phyloP scores from a whole-genome alignment of 2,888 invertebrate species.

The Heterodera filipjevi region DNA sequence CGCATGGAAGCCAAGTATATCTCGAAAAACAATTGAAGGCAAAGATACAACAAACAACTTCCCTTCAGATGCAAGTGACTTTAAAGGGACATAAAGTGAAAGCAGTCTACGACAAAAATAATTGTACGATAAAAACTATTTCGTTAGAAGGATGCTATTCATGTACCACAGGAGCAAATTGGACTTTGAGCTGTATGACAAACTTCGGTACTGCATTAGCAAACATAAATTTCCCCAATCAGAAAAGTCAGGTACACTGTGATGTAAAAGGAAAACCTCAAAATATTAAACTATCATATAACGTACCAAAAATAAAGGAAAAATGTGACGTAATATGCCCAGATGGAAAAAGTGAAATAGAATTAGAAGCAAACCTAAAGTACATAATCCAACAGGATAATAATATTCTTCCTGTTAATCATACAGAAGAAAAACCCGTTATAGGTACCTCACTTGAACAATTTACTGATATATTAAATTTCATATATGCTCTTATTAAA shows the following conservation, averaged over 20 bases:
- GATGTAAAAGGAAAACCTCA: too few relatives aligned
- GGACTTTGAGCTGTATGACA: background rate
- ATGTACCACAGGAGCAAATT: background rate
- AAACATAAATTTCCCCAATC: too few relatives aligned
- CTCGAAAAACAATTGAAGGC: background rate
- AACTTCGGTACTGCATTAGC: background rate
- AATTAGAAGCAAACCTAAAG: background rate
- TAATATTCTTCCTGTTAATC: background rate
- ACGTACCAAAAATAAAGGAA: background rate
- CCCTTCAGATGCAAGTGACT: background rate
- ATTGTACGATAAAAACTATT: background rate
- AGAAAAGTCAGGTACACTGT: too few relatives aligned
- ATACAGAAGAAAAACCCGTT: background rate
- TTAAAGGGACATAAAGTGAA: background rate
- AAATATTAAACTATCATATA: too few relatives aligned
- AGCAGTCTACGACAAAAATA: background rate
- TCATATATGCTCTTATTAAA: background rate
- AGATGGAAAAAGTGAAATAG: background rate
- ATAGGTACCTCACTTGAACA: background rate
- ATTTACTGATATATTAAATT: background rate
- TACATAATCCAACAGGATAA: background rate
- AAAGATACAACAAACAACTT: background rate
- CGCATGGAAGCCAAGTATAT: background rate
- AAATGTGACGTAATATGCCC: background rate
- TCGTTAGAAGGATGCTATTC: background rate